phyloP scores from a whole-genome alignment of 2,797 vertebrate genomes.

The Florisuga fusca region DNA sequence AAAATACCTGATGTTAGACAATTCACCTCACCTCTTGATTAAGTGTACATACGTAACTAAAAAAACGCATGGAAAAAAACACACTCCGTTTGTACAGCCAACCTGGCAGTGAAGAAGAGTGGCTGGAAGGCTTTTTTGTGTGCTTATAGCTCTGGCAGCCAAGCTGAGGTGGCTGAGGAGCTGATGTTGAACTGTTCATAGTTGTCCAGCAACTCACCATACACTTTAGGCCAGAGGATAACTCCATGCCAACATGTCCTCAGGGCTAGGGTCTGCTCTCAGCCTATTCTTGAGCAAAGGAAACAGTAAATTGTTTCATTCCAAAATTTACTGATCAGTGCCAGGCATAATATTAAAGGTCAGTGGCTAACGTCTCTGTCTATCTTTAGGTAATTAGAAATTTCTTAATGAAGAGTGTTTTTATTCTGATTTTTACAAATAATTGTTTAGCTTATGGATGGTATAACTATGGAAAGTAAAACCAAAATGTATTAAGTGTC shows the following conservation, averaged over 20 bases:
- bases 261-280: not conserved
- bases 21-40: not conserved
- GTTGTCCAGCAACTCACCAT: not conserved
- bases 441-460: not conserved
- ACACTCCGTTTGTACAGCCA: not conserved
- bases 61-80: not conserved
- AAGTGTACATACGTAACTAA: not conserved
- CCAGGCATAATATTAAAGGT: not conserved
- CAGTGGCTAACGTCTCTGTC: not conserved
- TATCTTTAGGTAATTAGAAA: not conserved
- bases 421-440: not conserved
- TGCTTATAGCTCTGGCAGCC: not conserved
- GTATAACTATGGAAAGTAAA: not conserved
- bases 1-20: not conserved
- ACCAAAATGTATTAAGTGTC: accelerated
- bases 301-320: not conserved
- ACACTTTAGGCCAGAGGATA: not conserved
- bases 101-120: not conserved
- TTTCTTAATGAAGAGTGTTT: not conserved
- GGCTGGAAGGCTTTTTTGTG: not conserved
- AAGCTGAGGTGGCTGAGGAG: not conserved
- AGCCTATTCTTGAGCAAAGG: not conserved
- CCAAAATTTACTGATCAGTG: not conserved
- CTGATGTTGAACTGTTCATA: not conserved
- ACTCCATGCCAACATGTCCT: not conserved